These are phyloP conservation scores for Lordiphosa stackelbergi DNA, from an alignment of 1,140 invertebrate species.

Conservation along the genomic window DNA sequence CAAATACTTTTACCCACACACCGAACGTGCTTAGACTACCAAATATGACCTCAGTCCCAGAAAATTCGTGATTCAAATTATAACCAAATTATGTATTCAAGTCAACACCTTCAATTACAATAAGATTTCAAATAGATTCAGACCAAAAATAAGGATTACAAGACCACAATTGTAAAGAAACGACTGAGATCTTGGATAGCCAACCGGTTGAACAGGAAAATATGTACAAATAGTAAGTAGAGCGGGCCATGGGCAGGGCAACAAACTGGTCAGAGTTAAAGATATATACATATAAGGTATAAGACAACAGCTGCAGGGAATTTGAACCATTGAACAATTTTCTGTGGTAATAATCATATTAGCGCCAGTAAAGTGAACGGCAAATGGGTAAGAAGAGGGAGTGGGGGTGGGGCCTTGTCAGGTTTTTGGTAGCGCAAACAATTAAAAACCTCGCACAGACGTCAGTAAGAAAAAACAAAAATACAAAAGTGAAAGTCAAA, in stretches of 20 bases:
- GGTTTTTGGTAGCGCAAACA: conserved; percentile 22
- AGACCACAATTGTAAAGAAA: conserved; percentile 24
- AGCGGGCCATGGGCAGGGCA: conserved; percentile 37
- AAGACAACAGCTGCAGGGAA: conserved; percentile 48
- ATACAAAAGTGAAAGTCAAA: conserved; percentile 65
- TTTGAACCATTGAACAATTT: conserved; percentile 30
- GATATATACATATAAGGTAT: conserved; percentile 4
- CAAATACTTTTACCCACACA: conserved; percentile 30
- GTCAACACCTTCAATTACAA: conserved; percentile 17
- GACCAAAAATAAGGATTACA: conserved; percentile 48
- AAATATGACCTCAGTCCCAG: conserved; percentile 34
- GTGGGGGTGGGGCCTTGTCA: not conserved
- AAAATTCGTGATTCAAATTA: conserved; percentile 22
- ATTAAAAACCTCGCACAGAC: conserved; percentile 41
- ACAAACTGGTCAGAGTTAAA: conserved; percentile 25
- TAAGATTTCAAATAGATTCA: conserved; percentile 17
- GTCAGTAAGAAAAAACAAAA: too few relatives aligned
- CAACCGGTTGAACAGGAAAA: conserved; percentile 58
- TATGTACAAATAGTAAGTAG: conserved; percentile 27
- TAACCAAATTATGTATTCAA: conserved; percentile 48
- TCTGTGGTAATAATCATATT: conserved; percentile 50
- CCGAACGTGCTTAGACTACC: conserved; percentile 39
- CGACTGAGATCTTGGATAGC: conserved; percentile 53
- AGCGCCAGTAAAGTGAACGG: conserved; percentile 12
- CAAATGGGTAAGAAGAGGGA: not conserved